Evolutionary conservation across 2,888 invertebrate species (phyloP).

Genomic region (Cryptus viduatorius): DNA sequence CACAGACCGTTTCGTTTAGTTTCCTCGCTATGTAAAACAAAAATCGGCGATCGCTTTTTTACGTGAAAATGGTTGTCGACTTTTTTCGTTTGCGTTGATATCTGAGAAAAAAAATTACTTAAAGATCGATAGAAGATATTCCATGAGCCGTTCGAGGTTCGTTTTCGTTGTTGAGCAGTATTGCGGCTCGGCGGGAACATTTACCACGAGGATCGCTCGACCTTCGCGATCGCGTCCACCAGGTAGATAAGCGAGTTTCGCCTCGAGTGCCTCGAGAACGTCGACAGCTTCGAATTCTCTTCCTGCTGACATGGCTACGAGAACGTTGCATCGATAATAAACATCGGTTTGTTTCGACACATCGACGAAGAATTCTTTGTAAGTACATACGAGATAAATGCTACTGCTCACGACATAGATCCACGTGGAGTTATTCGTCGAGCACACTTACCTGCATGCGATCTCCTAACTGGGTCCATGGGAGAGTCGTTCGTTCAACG

Average conservation of each 20-base stretch:
- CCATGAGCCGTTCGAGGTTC: conserved; percentile 84
- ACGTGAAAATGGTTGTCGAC: not conserved
- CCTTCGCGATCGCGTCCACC: conserved; percentile 89
- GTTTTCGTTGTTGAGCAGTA: conserved; percentile 82
- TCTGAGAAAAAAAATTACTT: conserved; percentile 83
- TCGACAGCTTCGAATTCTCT: conserved; percentile 86
- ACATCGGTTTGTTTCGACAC: conserved; percentile 1
- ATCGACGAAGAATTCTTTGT: not conserved
- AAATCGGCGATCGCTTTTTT: not conserved
- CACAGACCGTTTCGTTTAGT: conserved; percentile 87
- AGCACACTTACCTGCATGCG: conserved; percentile 46
- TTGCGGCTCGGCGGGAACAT: conserved; percentile 87
- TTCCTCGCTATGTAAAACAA: conserved; percentile 83
- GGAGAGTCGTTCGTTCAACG: conserved; percentile 21
- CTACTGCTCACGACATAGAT: not conserved
- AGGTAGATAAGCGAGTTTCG: conserved; percentile 88
- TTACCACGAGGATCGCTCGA: conserved; percentile 88
- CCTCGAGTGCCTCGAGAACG: conserved; percentile 87
- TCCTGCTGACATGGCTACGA: conserved; percentile 73
- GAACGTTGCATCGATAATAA: conserved; percentile 5
- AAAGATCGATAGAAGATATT: conserved; percentile 86
- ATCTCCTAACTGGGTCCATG: conserved; percentile 45
- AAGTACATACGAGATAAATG: not conserved
- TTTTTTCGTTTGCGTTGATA: not conserved
- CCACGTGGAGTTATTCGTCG: conserved; percentile 3